Base-by-base conservation (phyloP, 2,113 vertebrate species). In the Callopanchax toddi region DNA sequence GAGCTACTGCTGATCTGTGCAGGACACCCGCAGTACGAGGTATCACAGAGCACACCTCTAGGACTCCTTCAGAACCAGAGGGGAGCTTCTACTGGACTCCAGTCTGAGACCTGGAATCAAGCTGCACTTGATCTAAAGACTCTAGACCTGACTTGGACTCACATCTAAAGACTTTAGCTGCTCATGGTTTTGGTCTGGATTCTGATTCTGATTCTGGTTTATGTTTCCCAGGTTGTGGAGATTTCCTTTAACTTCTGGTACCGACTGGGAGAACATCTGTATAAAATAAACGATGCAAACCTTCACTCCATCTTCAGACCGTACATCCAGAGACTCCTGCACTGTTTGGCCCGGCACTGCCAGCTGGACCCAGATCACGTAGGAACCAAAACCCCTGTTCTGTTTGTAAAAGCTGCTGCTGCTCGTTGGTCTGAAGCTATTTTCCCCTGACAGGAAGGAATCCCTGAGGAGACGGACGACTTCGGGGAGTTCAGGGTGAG, bases 241-340 rank as follows among this genome's bases (percentile, higher is more conserved):
- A 99, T 99, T 56, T 98, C 97, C 46, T 99, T 99, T 71, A 99
- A 99, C 85, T 98, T 99, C 90, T 99, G 97, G 97, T 99, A 99
- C 54, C 91, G 97, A 13, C 92, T 99, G 5, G 97, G 97, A 29
- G 97, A 99, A 73, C 95, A 98, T 77, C 94, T 99, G 16, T 99
- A 97, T 75, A 99, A 99, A 86, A 97, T 94, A 0, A 97, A 94
- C 0, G 96, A 99, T 1, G 91, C 92, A 0, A 87, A 94, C 0
- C 94, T 98, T 26, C 95, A 99, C 79, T 88, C 87, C 71, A 93
- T 99, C 81, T 99, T 99, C 89, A 95, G 95, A 75, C 95, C 97
- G 4, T 99, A 98, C 78, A 98, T 98, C 71, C 97, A 99, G 87
- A 94, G 97, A 76, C 92, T 99, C 8, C 93, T 99, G 29, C 96